Conservation (phyloP, 2,113 vertebrate genomes). For the Syngnathus typhle region DNA sequence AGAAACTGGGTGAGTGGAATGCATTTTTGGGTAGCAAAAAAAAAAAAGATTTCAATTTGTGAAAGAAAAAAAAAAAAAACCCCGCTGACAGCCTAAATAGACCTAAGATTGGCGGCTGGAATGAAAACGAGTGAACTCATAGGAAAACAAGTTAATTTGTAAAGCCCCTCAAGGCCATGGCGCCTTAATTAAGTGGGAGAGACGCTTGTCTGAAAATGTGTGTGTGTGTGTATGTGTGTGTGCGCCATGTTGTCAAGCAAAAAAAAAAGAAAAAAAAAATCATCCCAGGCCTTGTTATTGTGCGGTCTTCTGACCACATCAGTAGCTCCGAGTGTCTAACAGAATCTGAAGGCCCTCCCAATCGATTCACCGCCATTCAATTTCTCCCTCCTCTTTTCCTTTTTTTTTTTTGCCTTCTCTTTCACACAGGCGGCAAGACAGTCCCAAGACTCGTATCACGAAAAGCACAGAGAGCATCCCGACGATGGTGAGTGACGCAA, state of each 20-base stretch:
- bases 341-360: conserved; percentile 27
- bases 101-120: conserved; percentile 22
- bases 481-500: conserved; percentile 85
- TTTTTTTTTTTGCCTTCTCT: not conserved
- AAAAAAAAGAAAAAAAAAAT: conserved; percentile 2
- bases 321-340: conserved; percentile 17
- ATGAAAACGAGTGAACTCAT: conserved; percentile 34
- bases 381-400: conserved; percentile 1
- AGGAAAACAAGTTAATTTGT: conserved; percentile 61
- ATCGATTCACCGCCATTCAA: conserved; percentile 32
- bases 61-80: conserved; percentile 16
- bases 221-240: conserved; percentile 23
- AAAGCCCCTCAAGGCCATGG: conserved; percentile 56
- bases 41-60: not conserved
- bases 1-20: conserved; percentile 31
- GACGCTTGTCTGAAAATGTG: conserved; percentile 16
- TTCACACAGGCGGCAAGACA: conserved; percentile 80
- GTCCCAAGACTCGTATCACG: conserved; percentile 89
- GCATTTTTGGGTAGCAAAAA: not conserved
- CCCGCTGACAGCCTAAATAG: conserved; percentile 14
- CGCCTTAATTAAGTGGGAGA: conserved; percentile 57
- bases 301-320: conserved; percentile 29
- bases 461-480: conserved; percentile 89
- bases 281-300: conserved; percentile 26
- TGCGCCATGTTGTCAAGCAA: conserved; percentile 31